Percentiles rank a stretch among this genome's conserved stretches.
These are phyloP conservation scores for Dipodomys stephensi DNA, from an alignment of 2,113 vertebrate genomes.

Conservation along the genomic window DNA sequence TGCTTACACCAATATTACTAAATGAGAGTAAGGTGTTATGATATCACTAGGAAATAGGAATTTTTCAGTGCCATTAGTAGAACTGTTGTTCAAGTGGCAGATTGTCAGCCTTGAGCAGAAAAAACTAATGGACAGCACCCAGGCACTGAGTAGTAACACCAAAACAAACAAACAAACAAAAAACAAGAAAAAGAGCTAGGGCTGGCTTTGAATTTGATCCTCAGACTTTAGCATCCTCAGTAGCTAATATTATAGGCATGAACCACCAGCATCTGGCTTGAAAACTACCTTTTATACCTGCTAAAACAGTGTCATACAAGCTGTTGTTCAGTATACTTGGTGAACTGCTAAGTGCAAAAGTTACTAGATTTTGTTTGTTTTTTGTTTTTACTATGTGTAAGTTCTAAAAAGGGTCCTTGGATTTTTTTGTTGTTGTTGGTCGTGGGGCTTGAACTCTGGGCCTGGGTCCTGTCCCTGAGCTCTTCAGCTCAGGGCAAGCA, in stretches of 20 bases:
- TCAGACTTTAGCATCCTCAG: no score
- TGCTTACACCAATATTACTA: background rate
- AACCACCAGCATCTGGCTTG: background rate
- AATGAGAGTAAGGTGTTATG: background rate
- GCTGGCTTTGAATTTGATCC: no score
- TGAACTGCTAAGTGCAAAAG: background rate
- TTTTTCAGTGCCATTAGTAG: background rate
- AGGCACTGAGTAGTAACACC: no score
- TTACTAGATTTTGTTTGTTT: background rate
- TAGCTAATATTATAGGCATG: no score
- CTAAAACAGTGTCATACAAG: background rate
- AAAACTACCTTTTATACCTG: background rate
- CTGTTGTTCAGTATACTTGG: background rate
- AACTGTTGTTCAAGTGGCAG: no score
- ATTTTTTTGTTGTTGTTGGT: background rate
- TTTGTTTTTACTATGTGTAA: background rate
- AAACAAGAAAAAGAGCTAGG: no score
- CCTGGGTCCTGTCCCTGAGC: no score
- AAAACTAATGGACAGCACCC: no score
- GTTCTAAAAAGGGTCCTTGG: constrained; percentile 1
- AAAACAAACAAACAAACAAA: no score
- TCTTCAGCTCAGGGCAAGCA: no score
- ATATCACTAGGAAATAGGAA: background rate
- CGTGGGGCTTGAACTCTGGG: no score
- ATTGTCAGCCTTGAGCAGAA: no score